Conservation (phyloP, 2,797 vertebrate genomes). For the Pangasius mekongensis region DNA sequence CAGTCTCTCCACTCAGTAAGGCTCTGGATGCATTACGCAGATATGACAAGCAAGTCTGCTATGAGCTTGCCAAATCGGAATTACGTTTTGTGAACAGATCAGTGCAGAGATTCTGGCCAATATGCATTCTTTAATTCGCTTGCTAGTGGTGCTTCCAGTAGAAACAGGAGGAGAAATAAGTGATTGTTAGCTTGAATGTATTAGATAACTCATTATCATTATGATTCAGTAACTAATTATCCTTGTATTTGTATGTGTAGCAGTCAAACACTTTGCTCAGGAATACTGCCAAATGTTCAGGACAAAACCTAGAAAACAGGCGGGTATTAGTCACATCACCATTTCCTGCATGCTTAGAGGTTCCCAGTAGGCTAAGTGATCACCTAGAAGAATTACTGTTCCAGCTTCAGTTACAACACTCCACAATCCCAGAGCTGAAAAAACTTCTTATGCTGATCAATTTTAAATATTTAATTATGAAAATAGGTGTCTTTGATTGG, state of each 20-base stretch:
- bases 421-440: not conserved
- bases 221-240: not conserved
- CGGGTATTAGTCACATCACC: too few species aligned
- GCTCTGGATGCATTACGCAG: constrained; percentile 28
- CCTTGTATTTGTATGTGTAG: not conserved
- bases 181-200: not conserved
- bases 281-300: not conserved
- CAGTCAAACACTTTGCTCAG: not conserved
- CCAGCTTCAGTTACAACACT: not conserved
- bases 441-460: not conserved
- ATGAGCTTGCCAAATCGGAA: constrained; percentile 16
- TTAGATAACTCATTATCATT: not conserved
- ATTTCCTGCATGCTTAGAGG: not conserved
- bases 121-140: not conserved
- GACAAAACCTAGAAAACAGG: not conserved
- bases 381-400: not conserved
- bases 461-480: not conserved
- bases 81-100: not conserved
- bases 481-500: not conserved
- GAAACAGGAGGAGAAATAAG: not conserved
- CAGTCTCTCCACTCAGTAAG: constrained; percentile 5
- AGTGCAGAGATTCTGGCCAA: not conserved
- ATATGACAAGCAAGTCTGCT: constrained; percentile 28
- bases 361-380: not conserved
- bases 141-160: not conserved